Percentiles rank a stretch among this genome's conserved stretches.
These are phyloP conservation scores for Drosophila recens DNA, from an alignment of 2,888 invertebrate genomes.

Conservation along the genomic window DNA sequence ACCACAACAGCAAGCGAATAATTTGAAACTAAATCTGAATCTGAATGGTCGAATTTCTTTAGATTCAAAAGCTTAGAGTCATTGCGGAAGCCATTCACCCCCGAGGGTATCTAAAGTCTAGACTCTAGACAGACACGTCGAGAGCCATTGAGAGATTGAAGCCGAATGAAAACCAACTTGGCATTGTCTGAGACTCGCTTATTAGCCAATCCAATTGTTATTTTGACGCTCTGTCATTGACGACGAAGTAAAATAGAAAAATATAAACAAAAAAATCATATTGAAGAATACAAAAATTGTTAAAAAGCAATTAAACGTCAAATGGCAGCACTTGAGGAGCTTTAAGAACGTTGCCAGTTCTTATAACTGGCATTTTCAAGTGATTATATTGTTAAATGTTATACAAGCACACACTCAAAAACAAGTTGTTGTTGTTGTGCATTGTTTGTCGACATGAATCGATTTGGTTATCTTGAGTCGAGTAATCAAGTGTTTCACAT, in stretches of 20 bases:
- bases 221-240: conserved; percentile 22
- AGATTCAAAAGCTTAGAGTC: conserved; percentile 5
- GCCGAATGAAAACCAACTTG: conserved; percentile 17
- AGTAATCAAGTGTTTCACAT: conserved; percentile 68
- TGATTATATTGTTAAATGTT: conserved; percentile 62
- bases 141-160: conserved; percentile 29
- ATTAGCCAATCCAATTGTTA: conserved; percentile 47
- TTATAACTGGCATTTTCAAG: conserved; percentile 69
- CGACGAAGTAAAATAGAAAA: conserved; percentile 3
- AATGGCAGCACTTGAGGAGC: conserved; percentile 58
- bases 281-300: conserved; percentile 41
- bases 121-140: background rate
- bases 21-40: background rate
- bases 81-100: conserved; percentile 16
- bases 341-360: conserved; percentile 46
- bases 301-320: conserved; percentile 65
- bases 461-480: conserved; percentile 68
- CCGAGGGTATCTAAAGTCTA: conserved; percentile 6
- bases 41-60: conserved; percentile 3
- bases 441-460: conserved; percentile 60
- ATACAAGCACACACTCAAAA: conserved; percentile 13
- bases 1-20: background rate
- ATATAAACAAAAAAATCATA: background rate
- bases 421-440: conserved; percentile 32
- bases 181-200: conserved; percentile 21